A percentile compares a stretch with the other conserved stretches of the same genome.
phyloP scores from a whole-genome alignment of 2,797 vertebrate genomes.

The Acanthurus lineatus region DNA sequence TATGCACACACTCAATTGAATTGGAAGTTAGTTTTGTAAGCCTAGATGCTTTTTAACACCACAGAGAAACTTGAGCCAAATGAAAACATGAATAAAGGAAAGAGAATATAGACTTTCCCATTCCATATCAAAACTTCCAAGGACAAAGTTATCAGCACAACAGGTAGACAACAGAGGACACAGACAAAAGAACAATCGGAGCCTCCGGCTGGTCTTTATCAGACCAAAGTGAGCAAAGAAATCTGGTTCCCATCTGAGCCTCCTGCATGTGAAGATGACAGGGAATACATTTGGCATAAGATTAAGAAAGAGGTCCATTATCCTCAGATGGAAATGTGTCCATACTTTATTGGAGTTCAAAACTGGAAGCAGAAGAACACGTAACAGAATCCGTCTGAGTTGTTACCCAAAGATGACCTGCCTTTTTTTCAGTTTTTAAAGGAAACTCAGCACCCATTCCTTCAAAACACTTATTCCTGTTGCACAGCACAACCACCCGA shows the following conservation, averaged over 20 bases:
- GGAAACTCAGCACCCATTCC: neutral
- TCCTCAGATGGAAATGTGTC: conserved; percentile 50
- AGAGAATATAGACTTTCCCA: neutral
- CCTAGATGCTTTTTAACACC: conserved; percentile 15
- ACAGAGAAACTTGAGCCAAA: conserved; percentile 15
- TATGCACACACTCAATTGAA: conserved; percentile 11
- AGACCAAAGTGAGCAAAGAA: conserved; percentile 15
- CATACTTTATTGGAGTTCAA: neutral
- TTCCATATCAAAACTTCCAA: conserved; percentile 19
- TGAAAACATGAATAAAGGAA: conserved; percentile 2
- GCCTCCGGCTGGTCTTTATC: conserved; percentile 1
- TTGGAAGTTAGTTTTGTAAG: conserved; percentile 11
- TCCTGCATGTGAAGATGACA: conserved; percentile 59
- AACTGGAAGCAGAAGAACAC: neutral
- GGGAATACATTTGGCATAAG: conserved; percentile 63
- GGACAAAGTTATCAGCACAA: neutral
- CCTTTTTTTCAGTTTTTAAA: neutral
- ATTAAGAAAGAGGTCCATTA: conserved; percentile 55
- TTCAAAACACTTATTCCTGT: neutral
- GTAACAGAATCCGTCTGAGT: neutral
- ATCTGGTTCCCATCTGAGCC: conserved; percentile 63
- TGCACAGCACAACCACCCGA: neutral
- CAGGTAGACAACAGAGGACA: conserved; percentile 21
- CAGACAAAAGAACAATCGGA: neutral
- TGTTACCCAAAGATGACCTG: conserved; percentile 7